Base-by-base conservation (phyloP, 2,113 vertebrate species). In the Callopanchax toddi region DNA sequence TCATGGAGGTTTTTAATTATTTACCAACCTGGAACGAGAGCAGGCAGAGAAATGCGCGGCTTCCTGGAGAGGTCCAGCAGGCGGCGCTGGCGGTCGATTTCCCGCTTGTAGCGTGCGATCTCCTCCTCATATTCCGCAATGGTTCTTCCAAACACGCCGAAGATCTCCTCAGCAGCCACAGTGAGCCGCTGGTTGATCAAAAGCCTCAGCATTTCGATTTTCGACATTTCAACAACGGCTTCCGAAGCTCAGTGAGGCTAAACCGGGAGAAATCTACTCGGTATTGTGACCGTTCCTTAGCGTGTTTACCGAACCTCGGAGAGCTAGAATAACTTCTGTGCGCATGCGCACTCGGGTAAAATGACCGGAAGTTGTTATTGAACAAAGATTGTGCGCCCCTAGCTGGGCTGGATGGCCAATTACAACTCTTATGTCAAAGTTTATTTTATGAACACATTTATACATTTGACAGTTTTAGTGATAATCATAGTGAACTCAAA, bases 171-270 rank as follows among this genome's bases (percentile, higher is more conserved):
- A 0, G 60, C 60, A 21, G 73, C 78, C 40, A 23, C 81, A 3
- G 81, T 71, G 40, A 86, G 80, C 42, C 77, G 79, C 80, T 83
- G 77, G 46, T 25, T 81, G 60, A 86, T 86, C 5, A 86, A 58
- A 25, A 81, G 29, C 52, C 78, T 2, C 57, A 86, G 18, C 77
- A 83, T 58, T 34, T 81, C 71, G 48, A 83, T 81, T 1, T 77
- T 65, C 0, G 70, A 81, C 81, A 86, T 84, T 1, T 40, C 22
- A 0, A 32, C 26, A 0, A 11, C 0, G 0, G 8, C 0, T 12
- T 18, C 1, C 0, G 18, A 40, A 11, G 32, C 7, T 32, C 4
- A 2, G 16, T 0, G 45, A 3, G 2, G 49, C 1, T 1, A 2
- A 52, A 49, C 8, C 45, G 0, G 10, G n/a, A 40, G 2, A 5